Conservation (phyloP, 1,140 invertebrate species). For the Ladona fulva region DNA sequence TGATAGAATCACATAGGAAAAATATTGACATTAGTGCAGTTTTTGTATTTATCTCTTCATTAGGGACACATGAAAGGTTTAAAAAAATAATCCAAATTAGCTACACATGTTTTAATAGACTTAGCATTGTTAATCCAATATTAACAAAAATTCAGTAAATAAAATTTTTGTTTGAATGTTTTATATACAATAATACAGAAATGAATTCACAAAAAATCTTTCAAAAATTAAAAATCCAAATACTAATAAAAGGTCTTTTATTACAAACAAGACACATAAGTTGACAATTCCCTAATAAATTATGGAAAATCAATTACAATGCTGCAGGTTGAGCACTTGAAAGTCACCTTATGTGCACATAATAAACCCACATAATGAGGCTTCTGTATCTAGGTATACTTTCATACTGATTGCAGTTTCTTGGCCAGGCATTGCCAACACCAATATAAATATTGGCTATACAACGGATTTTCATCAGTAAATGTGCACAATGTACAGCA, state of each 20-base stretch:
- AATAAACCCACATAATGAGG: neutral
- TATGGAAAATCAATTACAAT: slow-evolving; percentile 10
- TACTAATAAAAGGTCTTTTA: slow-evolving; percentile 8
- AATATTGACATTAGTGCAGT: no score
- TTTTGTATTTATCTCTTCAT: no score
- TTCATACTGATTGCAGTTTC: neutral
- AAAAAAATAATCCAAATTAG: no score
- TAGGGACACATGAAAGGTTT: no score
- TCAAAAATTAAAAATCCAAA: neutral
- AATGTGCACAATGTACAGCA: slow-evolving; percentile 9
- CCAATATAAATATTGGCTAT: neutral
- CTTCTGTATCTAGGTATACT: neutral
- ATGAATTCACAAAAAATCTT: no score
- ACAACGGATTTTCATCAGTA: neutral
- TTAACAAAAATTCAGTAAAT: no score
- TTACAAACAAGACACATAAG: slow-evolving; percentile 6
- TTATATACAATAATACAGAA: no score
- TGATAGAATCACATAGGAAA: no score
- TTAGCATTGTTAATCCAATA: no score
- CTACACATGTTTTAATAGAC: no score
- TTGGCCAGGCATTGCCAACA: neutral
- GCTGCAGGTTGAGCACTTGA: neutral
- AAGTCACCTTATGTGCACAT: slow-evolving; percentile 3
- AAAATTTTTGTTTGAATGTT: no score
- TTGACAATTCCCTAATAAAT: slow-evolving; percentile 7